phyloP scores from a whole-genome alignment of 2,113 vertebrate species.

The Carassius carassius region DNA sequence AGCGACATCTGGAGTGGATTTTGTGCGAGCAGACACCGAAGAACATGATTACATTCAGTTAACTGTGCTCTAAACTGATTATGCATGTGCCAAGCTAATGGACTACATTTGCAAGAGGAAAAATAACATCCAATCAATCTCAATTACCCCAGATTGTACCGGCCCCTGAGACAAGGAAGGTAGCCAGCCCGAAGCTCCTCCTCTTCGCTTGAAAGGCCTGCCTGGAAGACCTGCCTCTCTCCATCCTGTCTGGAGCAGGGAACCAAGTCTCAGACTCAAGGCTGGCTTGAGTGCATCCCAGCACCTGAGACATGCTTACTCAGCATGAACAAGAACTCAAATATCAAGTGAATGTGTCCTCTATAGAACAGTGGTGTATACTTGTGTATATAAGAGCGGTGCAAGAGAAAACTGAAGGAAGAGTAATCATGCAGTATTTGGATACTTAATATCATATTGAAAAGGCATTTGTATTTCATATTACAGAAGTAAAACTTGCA shows the following conservation, averaged over 20 bases:
- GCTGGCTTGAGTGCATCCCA: conserved; percentile 46
- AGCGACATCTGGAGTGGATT: conserved; percentile 95
- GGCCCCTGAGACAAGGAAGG: conserved; percentile 87
- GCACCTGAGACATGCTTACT: conserved; percentile 37
- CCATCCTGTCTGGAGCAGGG: conserved; percentile 65
- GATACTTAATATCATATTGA: not conserved
- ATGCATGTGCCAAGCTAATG: conserved; percentile 99
- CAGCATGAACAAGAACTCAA: conserved; percentile 30
- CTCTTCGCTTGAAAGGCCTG: conserved; percentile 70
- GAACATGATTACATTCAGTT: conserved; percentile 99
- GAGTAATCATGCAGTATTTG: not conserved
- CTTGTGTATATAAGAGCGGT: not conserved
- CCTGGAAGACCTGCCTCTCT: conserved; percentile 72
- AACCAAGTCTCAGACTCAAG: conserved; percentile 18
- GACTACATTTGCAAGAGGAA: conserved; percentile 99
- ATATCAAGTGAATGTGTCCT: conserved; percentile 3
- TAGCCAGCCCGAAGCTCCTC: conserved; percentile 76
- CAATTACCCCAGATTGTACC: conserved; percentile 95
- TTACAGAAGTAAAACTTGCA: not conserved
- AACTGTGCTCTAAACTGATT: conserved; percentile 99
- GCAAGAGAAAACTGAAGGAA: not conserved
- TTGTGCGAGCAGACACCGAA: conserved; percentile 97
- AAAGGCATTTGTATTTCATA: not conserved
- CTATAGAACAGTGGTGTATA: not conserved
- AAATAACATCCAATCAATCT: conserved; percentile 99